Evolutionary conservation across 2,888 invertebrate genomes (phyloP).

Genomic region (Drosophila engyochracea): DNA sequence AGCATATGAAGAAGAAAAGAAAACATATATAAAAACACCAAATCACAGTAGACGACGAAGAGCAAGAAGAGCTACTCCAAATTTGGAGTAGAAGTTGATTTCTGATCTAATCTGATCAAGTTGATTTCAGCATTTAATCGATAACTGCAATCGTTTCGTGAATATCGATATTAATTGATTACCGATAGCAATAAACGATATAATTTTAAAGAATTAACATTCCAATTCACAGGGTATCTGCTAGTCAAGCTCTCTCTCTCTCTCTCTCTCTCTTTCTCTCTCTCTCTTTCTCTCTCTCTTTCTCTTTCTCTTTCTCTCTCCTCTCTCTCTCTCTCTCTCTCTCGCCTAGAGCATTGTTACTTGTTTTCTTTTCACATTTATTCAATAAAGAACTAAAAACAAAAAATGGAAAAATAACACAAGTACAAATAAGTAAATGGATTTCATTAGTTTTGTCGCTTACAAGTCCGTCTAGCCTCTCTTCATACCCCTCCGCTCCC

Average conservation of each 20-base stretch:
- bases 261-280: too few relatives aligned
- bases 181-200: too few relatives aligned
- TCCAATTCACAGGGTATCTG: background rate
- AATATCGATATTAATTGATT: too few relatives aligned
- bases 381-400: constrained; percentile 6
- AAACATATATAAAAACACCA: too few relatives aligned
- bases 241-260: background rate
- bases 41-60: too few relatives aligned
- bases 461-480: background rate
- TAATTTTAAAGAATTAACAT: background rate
- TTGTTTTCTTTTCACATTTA: background rate
- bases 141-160: too few relatives aligned
- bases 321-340: background rate
- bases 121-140: too few relatives aligned
- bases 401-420: background rate
- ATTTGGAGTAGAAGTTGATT: too few relatives aligned
- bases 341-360: background rate
- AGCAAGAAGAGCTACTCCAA: too few relatives aligned
- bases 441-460: constrained; percentile 38
- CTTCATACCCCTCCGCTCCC: background rate
- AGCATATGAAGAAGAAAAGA: background rate
- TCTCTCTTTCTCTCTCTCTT: background rate
- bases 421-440: constrained; percentile 28
- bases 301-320: too few relatives aligned
- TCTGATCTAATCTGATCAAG: too few relatives aligned